Percentiles rank a stretch among this genome's conserved stretches.
Conservation (phyloP, 2,888 invertebrate genomes). For the Lingula anatina region DNA sequence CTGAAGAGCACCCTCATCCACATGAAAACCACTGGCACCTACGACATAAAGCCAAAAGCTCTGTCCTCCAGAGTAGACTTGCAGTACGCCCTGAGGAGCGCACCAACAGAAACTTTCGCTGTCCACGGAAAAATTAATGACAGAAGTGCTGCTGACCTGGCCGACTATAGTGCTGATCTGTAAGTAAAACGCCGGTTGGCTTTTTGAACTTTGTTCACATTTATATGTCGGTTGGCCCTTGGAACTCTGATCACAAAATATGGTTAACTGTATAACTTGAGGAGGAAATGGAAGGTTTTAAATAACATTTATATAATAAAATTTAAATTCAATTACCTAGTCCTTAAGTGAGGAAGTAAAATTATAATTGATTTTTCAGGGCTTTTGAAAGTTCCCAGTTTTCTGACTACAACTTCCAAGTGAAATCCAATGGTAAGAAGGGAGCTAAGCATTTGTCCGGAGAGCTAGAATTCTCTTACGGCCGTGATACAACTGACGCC, state of each 20-base stretch:
- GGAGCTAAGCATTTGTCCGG: neutral
- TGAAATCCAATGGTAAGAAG: slow-evolving; percentile 1
- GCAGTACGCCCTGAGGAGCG: neutral
- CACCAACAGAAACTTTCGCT: neutral
- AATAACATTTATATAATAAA: too few species aligned
- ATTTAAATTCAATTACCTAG: too few species aligned
- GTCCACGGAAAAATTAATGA: neutral
- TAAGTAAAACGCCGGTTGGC: too few species aligned
- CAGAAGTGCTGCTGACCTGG: neutral
- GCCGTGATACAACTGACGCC: neutral
- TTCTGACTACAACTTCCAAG: slow-evolving; percentile 6
- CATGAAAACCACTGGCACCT: neutral
- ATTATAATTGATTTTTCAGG: too few species aligned
- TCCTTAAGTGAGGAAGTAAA: too few species aligned
- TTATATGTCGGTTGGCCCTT: too few species aligned
- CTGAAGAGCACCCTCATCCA: neutral
- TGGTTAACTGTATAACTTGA: too few species aligned
- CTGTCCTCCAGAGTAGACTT: neutral
- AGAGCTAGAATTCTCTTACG: neutral
- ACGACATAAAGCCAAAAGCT: neutral
- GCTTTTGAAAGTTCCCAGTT: too few species aligned
- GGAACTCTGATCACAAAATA: too few species aligned
- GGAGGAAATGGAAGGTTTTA: too few species aligned
- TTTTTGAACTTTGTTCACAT: too few species aligned
- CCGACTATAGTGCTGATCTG: too few species aligned